These are phyloP conservation scores for Semnopithecus entellus DNA, from an alignment of 2,113 vertebrate genomes.

Conservation along the genomic window DNA sequence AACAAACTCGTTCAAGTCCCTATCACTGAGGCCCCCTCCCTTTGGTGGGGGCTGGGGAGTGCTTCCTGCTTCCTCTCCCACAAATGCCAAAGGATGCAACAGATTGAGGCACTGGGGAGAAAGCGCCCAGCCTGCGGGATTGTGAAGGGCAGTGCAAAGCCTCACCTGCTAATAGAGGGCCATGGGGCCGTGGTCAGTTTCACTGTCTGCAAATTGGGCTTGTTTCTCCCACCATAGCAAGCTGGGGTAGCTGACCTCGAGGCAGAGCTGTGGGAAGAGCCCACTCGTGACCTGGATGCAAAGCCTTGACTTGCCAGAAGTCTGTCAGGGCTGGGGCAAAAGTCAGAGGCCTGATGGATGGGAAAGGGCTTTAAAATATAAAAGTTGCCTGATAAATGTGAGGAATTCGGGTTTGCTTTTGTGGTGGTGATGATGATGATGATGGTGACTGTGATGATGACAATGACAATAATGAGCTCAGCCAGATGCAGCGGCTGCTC, in stretches of 20 bases:
- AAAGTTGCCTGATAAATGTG: background rate
- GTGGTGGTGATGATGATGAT: too few relatives aligned
- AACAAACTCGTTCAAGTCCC: background rate
- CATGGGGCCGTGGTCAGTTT: rapidly evolving
- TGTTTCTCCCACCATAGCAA: background rate
- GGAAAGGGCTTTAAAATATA: background rate
- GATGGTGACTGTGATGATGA: background rate
- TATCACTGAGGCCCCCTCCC: background rate
- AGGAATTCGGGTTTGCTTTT: background rate
- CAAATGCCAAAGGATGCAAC: background rate
- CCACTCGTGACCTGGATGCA: rapidly evolving
- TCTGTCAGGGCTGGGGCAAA: too few relatives aligned
- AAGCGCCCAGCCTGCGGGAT: background rate
- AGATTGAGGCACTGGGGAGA: rapidly evolving
- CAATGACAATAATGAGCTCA: rapidly evolving
- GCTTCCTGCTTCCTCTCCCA: background rate
- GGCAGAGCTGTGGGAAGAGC: background rate
- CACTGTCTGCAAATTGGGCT: rapidly evolving
- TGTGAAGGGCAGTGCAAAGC: background rate
- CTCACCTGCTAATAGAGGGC: background rate
- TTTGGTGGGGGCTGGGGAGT: rapidly evolving
- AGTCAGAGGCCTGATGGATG: background rate
- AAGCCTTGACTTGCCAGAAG: background rate
- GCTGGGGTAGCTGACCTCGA: rapidly evolving
- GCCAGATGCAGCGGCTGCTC: too few relatives aligned